Conservation (phyloP, 2,113 vertebrate species). For the Patagioenas fasciata region DNA sequence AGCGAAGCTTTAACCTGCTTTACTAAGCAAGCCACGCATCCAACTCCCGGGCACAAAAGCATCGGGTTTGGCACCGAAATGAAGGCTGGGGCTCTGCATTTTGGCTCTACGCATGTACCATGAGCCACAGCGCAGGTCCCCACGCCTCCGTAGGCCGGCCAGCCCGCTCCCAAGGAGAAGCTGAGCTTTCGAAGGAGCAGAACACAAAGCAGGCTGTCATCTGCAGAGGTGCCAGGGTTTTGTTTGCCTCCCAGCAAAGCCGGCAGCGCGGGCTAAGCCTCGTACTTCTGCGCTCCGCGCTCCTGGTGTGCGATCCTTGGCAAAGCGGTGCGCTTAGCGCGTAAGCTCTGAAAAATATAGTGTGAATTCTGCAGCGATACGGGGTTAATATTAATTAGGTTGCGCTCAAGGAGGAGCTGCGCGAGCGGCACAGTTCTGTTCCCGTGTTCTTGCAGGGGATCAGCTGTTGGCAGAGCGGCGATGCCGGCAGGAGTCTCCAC, state of each 20-base stretch:
- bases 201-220: not conserved
- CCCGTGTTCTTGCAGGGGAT: slow-evolving; percentile 3
- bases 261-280: not conserved
- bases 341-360: not conserved
- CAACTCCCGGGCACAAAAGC: slow-evolving; percentile 7
- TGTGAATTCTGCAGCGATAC: not conserved
- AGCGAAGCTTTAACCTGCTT: slow-evolving; percentile 8
- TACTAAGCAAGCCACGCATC: not conserved
- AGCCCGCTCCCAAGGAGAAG: not conserved
- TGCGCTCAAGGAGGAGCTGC: not conserved
- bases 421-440: not conserved
- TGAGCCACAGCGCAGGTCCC: not conserved
- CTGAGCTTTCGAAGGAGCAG: not conserved
- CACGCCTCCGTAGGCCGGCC: not conserved
- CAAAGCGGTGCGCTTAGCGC: fast-evolving
- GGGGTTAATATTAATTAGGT: not conserved
- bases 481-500: slow-evolving; percentile 32
- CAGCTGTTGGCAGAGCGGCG: slow-evolving; percentile 5
- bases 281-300: fast-evolving
- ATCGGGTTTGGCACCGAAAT: not conserved
- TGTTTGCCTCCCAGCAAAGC: too few relatives aligned
- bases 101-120: not conserved
- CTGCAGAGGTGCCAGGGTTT: too few relatives aligned
- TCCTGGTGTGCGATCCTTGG: not conserved
- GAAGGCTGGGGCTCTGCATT: not conserved